Conservation (phyloP, 2,888 invertebrate genomes). For the Melieria omissa region DNA sequence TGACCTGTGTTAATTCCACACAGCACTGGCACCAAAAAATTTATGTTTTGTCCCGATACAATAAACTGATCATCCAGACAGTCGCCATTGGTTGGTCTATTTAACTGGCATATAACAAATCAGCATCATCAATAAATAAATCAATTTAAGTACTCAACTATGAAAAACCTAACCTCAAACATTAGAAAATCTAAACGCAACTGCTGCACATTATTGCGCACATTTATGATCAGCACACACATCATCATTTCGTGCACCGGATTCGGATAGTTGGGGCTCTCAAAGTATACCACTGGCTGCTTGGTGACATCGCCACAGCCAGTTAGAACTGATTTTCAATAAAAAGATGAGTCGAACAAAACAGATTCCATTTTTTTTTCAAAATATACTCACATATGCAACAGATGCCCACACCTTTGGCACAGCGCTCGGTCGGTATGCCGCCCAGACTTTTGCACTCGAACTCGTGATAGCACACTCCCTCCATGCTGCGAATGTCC, state of each 20-base stretch:
- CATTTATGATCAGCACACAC: slow-evolving; percentile 73
- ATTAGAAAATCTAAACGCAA: slow-evolving; percentile 76
- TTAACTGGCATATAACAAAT: slow-evolving; percentile 68
- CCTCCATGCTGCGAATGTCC: slow-evolving; percentile 72
- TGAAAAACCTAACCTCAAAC: slow-evolving; percentile 73
- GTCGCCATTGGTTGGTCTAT: slow-evolving; percentile 75
- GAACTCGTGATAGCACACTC: slow-evolving; percentile 76
- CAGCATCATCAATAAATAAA: slow-evolving; percentile 1
- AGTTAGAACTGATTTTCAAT: slow-evolving; percentile 70
- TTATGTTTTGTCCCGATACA: slow-evolving; percentile 77
- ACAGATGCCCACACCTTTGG: slow-evolving; percentile 79
- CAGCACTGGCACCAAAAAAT: slow-evolving; percentile 75
- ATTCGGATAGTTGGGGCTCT: slow-evolving; percentile 76
- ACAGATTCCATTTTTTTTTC: neutral
- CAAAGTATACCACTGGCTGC: slow-evolving; percentile 77
- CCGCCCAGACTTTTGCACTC: slow-evolving; percentile 76
- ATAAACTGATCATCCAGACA: slow-evolving; percentile 78
- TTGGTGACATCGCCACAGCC: slow-evolving; percentile 75
- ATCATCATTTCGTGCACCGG: slow-evolving; percentile 71
- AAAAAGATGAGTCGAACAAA: neutral
- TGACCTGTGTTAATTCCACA: slow-evolving; percentile 83
- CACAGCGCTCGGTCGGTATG: slow-evolving; percentile 74
- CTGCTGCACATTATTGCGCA: slow-evolving; percentile 73
- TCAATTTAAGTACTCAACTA: slow-evolving; percentile 52
- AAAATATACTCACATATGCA: slow-evolving; percentile 75